Base-by-base conservation (phyloP, 2,888 invertebrate species). In the Toxonevra muliebris region DNA sequence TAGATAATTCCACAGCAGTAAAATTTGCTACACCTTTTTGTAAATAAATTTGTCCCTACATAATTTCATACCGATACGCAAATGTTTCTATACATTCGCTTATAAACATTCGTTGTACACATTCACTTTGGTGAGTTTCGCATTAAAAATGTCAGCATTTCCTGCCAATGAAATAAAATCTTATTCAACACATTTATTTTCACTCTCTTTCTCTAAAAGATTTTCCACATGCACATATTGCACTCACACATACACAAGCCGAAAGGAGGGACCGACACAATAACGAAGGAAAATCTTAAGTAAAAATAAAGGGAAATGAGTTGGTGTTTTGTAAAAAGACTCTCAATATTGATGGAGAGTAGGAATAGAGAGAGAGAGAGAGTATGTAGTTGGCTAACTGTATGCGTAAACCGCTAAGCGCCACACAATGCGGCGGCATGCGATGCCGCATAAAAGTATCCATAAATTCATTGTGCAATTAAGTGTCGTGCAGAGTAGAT, bases 401-500 rank as follows among this genome's bases (percentile, higher is more conserved):
- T 60, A 55, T 61, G 59, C 48, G 68, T 43, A 41, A 60, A 12
- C 58, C 42, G 41, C 52, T 17, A 19, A 45, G 55, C 50, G 17
- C 30, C 30, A 30, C 30, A 2, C 30, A 30, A 30, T 30, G 30
- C 30, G 30, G 30, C 30, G 30, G 30, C 30, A 30, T 30, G 7
- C 30, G 30, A 7, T 30, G 17, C 52, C 10, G 62, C 62, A 43
- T 10, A n/a, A 45, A n/a, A 20, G 8, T n/a, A 20, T 20, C 62
- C 58, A 60, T 73, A 73, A 71, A 75, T 74, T 79, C 79, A 79
- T 80, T 79, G 74, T 75, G 76, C 77, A 76, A 76, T 78, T 78
- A 78, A 70, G 71, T 69, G 74, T 77, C 75, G 76, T 72, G 71
- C 64, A 67, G 72, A 73, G 65, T 76, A 77, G 80, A 54, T n/a